Conservation (phyloP, 1,140 invertebrate genomes). For the Rhyacophila brunnea region DNA sequence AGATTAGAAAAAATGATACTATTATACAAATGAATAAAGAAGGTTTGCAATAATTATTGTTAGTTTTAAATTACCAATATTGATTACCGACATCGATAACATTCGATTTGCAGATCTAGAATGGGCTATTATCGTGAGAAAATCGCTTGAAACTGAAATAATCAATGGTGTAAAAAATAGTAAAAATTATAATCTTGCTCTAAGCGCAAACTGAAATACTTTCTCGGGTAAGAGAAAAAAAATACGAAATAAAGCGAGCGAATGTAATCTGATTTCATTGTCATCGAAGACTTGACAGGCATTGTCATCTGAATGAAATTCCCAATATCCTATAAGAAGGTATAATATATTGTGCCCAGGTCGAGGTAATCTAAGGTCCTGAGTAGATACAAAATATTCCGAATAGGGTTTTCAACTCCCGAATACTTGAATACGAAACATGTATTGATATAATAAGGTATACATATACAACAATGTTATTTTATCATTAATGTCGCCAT, state of each 20-base stretch:
- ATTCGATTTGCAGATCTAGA: no score
- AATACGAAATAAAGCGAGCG: conserved; percentile 29
- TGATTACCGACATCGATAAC: no score
- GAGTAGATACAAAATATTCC: no score
- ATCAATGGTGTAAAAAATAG: background rate
- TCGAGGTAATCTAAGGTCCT: conserved; percentile 29
- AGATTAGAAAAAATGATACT: no score
- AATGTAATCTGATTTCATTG: conserved; percentile 35
- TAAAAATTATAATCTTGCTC: background rate
- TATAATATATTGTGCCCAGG: conserved; percentile 35
- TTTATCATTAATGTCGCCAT: no score
- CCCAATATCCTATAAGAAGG: conserved; percentile 30
- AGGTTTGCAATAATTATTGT: no score
- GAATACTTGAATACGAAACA: no score
- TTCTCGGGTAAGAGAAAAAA: conserved; percentile 5
- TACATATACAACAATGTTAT: background rate
- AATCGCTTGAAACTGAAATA: background rate
- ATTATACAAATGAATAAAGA: no score
- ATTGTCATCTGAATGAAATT: conserved; percentile 33
- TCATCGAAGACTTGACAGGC: conserved; percentile 29
- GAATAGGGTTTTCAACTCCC: no score
- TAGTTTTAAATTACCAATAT: no score
- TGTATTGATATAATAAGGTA: no score
- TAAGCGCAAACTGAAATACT: background rate
- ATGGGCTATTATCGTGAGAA: background rate